phyloP scores from a whole-genome alignment of 2,888 invertebrate genomes.

The Blastobasis lacticolella region DNA sequence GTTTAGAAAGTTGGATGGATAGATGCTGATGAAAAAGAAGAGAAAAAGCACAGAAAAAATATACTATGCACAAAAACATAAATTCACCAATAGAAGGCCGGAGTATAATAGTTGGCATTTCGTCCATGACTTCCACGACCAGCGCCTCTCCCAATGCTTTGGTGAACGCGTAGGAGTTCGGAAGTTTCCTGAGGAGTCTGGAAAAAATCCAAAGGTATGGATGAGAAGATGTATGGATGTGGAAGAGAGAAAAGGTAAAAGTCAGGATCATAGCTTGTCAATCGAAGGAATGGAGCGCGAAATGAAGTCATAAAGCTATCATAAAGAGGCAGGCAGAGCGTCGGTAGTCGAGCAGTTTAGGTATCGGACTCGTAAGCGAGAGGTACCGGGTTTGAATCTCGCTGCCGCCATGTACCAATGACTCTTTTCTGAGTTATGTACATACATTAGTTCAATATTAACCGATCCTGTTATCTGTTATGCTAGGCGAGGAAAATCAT shows the following conservation, averaged over 20 bases:
- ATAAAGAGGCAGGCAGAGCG: background rate
- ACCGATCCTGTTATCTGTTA: too few species aligned
- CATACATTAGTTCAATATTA: too few species aligned
- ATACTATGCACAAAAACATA: background rate
- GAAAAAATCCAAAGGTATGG: conserved; percentile 18
- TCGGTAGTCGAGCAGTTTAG: too few species aligned
- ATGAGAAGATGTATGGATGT: background rate
- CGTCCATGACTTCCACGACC: conserved; percentile 83
- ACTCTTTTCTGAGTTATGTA: too few species aligned
- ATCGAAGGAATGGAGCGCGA: background rate
- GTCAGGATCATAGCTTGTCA: background rate
- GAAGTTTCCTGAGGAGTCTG: conserved; percentile 82
- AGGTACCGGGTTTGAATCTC: too few species aligned
- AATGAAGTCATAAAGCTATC: background rate
- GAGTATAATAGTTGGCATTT: conserved; percentile 85
- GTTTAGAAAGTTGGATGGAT: too few species aligned
- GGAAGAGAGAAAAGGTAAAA: background rate
- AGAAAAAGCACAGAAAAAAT: too few species aligned
- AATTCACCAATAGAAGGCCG: conserved; percentile 87
- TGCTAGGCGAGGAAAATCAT: too few species aligned
- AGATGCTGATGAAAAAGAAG: too few species aligned
- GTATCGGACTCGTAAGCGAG: too few species aligned
- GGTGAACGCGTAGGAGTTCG: conserved; percentile 95
- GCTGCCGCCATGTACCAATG: too few species aligned
- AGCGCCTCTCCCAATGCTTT: conserved; percentile 92